Base-by-base conservation (phyloP, 2,888 invertebrate species). In the Machimus atricapillus region DNA sequence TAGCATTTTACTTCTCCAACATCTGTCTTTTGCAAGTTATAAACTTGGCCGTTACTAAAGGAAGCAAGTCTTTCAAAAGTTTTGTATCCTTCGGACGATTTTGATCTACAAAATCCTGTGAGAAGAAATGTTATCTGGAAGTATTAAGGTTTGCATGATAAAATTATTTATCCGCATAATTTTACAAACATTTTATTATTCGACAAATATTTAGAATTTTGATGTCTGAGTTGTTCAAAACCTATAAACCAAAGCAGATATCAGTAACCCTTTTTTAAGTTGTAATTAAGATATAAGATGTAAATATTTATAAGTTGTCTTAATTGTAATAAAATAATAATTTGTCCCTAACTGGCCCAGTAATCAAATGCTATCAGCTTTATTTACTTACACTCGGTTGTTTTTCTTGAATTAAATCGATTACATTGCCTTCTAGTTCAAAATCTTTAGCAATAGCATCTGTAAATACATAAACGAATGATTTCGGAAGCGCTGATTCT, bases 381-480 rank as follows among this genome's bases (percentile, higher is more conserved):
- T 86, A 37, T 37, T 43, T 27, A 87, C 88, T 90, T 89, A 96
- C 96, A 94, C 96, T 95, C 89, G 94, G 95, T 90, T 96, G 95
- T 90, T 95, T 96, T 90, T 94, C 94, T 90, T 96, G 96, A 82
- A 96, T 94, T n/a, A 94, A 91, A 87, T 95, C 94, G 12, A 96
- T 91, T 0, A 96, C 95, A 85, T 94, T 93, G 14, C 94, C 93
- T 0, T 95, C 94, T 7, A 94, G 92, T 85, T 93, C 91, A 89
- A 94, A 95, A 90, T 96, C 96, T 86, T 94, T 94, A 0, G 96
- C 94, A 0, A 95, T 93, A 1, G 96, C 96, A 90, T 96, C 96
- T 1, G 96, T 96, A 91, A 96, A 96, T 37, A 96, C 96, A 90
- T 96, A 96, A 58, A 96, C 93, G 90, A 94, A 95, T 0, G 96